A percentile compares a stretch with the other conserved stretches of the same genome.
These are phyloP conservation scores for Microhierax caerulescens DNA, from an alignment of 2,797 vertebrate species.

Conservation along the genomic window DNA sequence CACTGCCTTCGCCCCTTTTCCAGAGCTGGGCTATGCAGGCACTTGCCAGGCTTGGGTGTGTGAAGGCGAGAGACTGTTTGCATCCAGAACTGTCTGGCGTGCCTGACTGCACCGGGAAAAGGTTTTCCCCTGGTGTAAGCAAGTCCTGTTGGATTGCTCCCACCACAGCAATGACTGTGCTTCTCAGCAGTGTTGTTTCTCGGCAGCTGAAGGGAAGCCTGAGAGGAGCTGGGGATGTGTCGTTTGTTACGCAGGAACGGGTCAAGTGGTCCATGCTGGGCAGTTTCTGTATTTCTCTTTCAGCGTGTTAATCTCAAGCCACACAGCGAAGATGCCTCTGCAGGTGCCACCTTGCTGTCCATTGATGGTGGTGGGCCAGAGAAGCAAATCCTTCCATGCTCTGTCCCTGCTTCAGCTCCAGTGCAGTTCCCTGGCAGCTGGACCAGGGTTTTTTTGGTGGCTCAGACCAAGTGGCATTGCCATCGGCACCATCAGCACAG, in stretches of 20 bases:
- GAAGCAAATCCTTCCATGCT: background rate
- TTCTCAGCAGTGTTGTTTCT: background rate
- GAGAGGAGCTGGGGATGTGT: background rate
- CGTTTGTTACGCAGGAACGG: background rate
- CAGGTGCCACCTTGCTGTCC: background rate
- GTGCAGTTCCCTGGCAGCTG: background rate
- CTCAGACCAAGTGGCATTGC: rapidly evolving
- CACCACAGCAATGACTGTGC: rapidly evolving
- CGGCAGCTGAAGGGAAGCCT: background rate
- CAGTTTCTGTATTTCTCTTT: background rate
- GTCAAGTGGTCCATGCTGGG: background rate
- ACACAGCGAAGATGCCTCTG: background rate
- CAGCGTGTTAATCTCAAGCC: background rate
- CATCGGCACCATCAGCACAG: rapidly evolving
- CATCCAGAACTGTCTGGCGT: rapidly evolving
- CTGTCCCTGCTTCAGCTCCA: background rate
- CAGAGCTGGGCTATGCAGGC: background rate
- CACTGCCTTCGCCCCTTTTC: rapidly evolving
- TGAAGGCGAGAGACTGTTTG: background rate
- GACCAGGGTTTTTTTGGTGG: background rate
- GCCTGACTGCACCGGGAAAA: background rate
- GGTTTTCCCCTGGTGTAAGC: too few species aligned
- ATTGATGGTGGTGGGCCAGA: background rate
- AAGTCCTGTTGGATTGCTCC: background rate
- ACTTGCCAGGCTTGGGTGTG: background rate